Base-by-base conservation (phyloP, 2,888 invertebrate genomes). In the Villa cingulata region DNA sequence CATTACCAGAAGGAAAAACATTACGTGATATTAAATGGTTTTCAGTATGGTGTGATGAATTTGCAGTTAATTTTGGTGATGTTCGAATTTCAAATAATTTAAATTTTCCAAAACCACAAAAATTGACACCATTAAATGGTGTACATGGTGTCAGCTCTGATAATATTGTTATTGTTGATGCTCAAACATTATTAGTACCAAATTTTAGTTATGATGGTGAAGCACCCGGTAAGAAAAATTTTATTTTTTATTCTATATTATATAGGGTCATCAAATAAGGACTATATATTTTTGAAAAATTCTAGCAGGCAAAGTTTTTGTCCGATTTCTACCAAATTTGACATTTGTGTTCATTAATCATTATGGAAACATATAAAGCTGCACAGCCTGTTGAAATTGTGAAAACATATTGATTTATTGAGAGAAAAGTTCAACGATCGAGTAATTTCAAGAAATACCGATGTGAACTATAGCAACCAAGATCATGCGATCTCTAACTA, bases 181-280 rank as follows among this genome's bases (percentile, higher is more conserved):
- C 92, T 18, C 92, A 92, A 73, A 92, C 92, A 17, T 76, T 92
- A 56, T 76, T 92, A 56, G 77, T 94, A 57, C 90, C 91, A 19
- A 83, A 86, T 71, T 87, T 94, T 68, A 86, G 83, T 15, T 92
- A 90, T 63, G 92, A 94, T 61, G 92, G 92, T 51, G 85, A 86
- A 70, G 91, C 91, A 41, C 92, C 91, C 64, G 90, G 90, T 90
- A 63, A 70, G 69, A 50, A 19, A 34, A 27, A 23, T 36, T 19
- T 23, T n/a, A n/a, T 37, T 32, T 23, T 20, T 45, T 46, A 38
- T 5, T 17, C 27, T 27, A 29, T 41, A 4, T 2, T 9, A n/a
- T n/a, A n/a, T n/a, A n/a, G n/a, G n/a, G n/a, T n/a, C n/a, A n/a
- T n/a, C n/a, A n/a, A n/a, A n/a, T n/a, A n/a, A n/a, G n/a, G n/a